Base-by-base conservation (phyloP, 1,140 invertebrate species). In the Phortica variegata region DNA sequence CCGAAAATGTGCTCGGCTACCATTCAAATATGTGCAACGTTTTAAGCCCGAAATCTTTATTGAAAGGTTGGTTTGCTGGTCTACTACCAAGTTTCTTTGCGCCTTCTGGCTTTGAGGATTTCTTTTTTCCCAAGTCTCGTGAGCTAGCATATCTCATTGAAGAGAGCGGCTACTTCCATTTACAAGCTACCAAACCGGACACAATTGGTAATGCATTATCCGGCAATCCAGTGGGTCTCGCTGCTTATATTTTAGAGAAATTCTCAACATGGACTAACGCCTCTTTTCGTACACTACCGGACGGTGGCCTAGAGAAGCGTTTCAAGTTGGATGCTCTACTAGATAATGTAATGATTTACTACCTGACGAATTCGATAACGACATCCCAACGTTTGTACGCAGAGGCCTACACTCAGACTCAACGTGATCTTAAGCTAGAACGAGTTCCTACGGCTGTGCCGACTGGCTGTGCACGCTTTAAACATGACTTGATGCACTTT, bases 301-400 rank as follows among this genome's bases (percentile, higher is more conserved):
- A 95, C 69, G 91, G 91, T 6, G 89, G 88, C 1, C 65, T 95
- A 0, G 78, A 80, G 0, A 74, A 79, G 32, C 61, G 63, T 15
- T 88, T 78, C 61, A 81, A 79, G 0, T 65, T 88, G 44, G 87
- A 91, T 36, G 86, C 93, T 47, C 72, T 95, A 2, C 75, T 96
- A 1, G 93, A 94, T 55, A 93, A 93, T 65, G 63, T 95, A 0
- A 95, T 93, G 88, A 73, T 95, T 20, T 96, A 95, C 71, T 95
- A 90, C 86, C 59, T 86, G 0, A 85, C 86, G 0, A 84, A 84
- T 48, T 84, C 84, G 1, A 88, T 92, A 5, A 88, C 87, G 0
- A 87, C 88, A 0, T 88, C 89, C 1, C 79, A 84, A 58, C 79
- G 92, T 34, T 73, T 91, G 9, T 94, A 93, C 53, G 79, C 85